Base-by-base conservation (phyloP, 2,888 invertebrate genomes). In the Parnassius smintheus region DNA sequence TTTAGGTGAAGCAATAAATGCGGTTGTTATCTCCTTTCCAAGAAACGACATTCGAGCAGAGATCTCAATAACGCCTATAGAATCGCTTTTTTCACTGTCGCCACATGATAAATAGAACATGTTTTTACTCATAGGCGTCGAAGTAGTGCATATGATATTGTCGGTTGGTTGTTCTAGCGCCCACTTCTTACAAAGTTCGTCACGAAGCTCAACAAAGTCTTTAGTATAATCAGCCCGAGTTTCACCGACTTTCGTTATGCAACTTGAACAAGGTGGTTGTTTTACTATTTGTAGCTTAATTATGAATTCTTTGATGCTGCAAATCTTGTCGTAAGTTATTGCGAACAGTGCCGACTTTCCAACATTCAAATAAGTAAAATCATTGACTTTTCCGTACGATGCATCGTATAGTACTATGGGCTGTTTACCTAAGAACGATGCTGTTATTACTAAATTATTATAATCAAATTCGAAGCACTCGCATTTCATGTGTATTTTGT, bases 401-500 rank as follows among this genome's bases (percentile, higher is more conserved):
- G 83, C 76, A 69, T 91, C 89, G 65, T 89, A 91, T 56, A 91
- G 71, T 50, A 83, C 71, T 60, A 91, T 83, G 1, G 90, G 91
- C 61, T 72, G 78, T 70, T 91, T 91, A 3, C 88, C 89, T 54
- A 91, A 75, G 73, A 91, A 91, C 42, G 76, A 72, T 41, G 88
- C 89, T 12, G 85, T 75, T 66, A 91, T 89, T 2, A 90, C 83
- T 59, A 91, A 78, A 72, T 90, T 90, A 65, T 88, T 88, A 62
- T 76, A 83, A 71, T 88, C 86, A 50, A 90, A 73, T 65, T 90
- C 86, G 66, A 91, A 91, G 72, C 91, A 91, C 69, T 91, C 91
- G 69, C 91, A 91, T 66, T 91, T 91, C 91, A 91, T 91, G 65
- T 88, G 82, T 63, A 91, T 91, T 78, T 86, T 91, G 71, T 91